Evolutionary conservation across 1,140 invertebrate species (phyloP), one percentile per base, ranked within the genome.

Genomic region (Carcinoscorpius rotundicauda): DNA sequence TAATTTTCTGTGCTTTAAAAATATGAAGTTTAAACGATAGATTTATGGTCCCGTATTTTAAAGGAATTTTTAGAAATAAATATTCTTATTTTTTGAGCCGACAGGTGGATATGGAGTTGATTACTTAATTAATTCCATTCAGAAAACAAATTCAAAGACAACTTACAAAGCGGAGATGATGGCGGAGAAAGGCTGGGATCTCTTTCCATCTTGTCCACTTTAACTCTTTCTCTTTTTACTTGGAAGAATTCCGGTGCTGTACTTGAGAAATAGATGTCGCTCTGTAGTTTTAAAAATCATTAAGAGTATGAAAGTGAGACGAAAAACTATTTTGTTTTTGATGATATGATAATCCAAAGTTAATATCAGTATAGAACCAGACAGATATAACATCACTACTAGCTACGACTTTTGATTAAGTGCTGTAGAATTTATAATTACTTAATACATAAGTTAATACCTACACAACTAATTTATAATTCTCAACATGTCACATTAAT

Each of bases 261-360:
- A 4, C 85, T 86, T 0, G 85, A 81, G 73, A 88, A 88, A 75
- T 84, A 87, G 61, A 88, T 87, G 71, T 88, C 87, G 69, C 82
- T 82, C 79, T 87, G 70, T 79, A 66, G 80, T 80, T 29, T 29
- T 29, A 29, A 29, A 29, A 29, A 29, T 29, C 29, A 29, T 29
- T 29, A 29, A 29, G 29, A 29, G 29, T 29, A 29, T 29, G 29
- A 29, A 29, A 29, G 29, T 29, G 29, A 29, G 29, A 29, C 29
- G 29, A 29, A 29, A 29, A 29, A 29, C 29, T 2, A 29, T 29
- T 29, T 29, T 29, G 29, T 29, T 29, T 29, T 29, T 29, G 29
- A 29, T 29, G 29, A 29, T 0, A 29, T 29, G 29, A 29, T 29
- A 29, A 29, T 29, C 29, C 29, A 29, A 29, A 29, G 29, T 29